These are phyloP conservation scores for Chironomus tentans DNA, from an alignment of 2,888 invertebrate genomes.

Conservation along the genomic window DNA sequence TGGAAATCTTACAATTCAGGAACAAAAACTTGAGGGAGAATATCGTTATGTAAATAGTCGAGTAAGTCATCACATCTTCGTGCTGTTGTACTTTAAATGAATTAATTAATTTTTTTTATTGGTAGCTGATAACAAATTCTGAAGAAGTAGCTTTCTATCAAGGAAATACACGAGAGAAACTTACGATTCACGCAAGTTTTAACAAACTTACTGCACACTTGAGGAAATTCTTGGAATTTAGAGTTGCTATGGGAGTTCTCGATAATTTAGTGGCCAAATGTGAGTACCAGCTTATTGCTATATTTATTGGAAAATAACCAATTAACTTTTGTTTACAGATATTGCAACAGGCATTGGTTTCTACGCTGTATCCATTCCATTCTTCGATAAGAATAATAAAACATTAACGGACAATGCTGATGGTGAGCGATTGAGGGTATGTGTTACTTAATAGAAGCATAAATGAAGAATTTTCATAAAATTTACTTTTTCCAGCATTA, in stretches of 20 bases:
- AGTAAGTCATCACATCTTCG: not conserved
- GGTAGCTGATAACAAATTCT: conserved; percentile 79
- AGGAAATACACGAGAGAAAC: conserved; percentile 78
- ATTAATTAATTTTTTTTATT: not conserved
- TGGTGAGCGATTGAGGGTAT: conserved; percentile 61
- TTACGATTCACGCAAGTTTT: conserved; percentile 80
- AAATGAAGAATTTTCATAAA: conserved; percentile 30
- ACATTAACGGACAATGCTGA: conserved; percentile 56
- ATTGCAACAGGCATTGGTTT: conserved; percentile 94
- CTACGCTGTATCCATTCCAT: conserved; percentile 88
- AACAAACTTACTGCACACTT: conserved; percentile 78
- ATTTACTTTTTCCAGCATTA: conserved; percentile 55
- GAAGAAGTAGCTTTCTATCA: conserved; percentile 80
- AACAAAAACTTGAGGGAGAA: conserved; percentile 97
- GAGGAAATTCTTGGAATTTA: conserved; percentile 78
- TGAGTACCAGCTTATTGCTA: too few species aligned
- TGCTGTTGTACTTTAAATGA: not conserved
- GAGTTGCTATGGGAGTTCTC: conserved; percentile 83
- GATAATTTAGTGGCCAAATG: conserved; percentile 97
- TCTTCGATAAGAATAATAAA: conserved; percentile 67
- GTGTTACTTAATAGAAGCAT: conserved; percentile 39
- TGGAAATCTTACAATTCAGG: conserved; percentile 77
- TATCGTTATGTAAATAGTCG: conserved; percentile 94
- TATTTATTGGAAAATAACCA: not conserved
- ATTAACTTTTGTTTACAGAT: conserved; percentile 48